phyloP scores from a whole-genome alignment of 2,888 invertebrate species.

The Chrysolina haemoptera region DNA sequence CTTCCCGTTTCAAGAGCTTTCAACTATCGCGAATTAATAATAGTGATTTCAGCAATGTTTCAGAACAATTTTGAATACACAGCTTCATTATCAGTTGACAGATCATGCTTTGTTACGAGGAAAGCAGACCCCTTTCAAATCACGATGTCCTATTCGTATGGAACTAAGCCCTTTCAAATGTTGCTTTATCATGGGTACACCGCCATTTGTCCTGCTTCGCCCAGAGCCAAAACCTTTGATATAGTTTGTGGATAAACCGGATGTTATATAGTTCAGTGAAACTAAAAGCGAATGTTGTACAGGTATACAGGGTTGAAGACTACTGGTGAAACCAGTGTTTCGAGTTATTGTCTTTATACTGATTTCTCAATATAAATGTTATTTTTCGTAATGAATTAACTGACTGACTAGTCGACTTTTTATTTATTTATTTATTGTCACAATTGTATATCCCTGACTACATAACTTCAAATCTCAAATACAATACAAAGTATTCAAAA shows the following conservation, averaged over 20 bases:
- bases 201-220: constrained; percentile 26
- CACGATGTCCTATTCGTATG: neutral
- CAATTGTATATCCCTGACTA: too few species aligned
- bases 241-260: constrained; percentile 3
- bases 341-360: too few species aligned
- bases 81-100: constrained; percentile 21
- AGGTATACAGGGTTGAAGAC: neutral
- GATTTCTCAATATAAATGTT: too few species aligned
- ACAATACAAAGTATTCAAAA: too few species aligned
- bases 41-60: constrained; percentile 11
- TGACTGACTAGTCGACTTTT: too few species aligned
- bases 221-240: constrained; percentile 18
- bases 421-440: too few species aligned
- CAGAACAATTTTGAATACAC: constrained; percentile 14
- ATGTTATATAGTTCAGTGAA: constrained; percentile 10
- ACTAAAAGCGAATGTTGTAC: neutral
- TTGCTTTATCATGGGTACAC: constrained; percentile 16
- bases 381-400: too few species aligned
- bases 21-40: constrained; percentile 9
- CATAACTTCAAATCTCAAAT: too few species aligned
- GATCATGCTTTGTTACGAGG: constrained; percentile 6
- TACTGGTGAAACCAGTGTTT: too few species aligned
- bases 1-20: neutral
- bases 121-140: constrained; percentile 23
- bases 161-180: constrained; percentile 27